Evolutionary conservation across 1,140 invertebrate species (phyloP), one percentile per base, ranked within the genome.

Genomic region (Apis dorsata): DNA sequence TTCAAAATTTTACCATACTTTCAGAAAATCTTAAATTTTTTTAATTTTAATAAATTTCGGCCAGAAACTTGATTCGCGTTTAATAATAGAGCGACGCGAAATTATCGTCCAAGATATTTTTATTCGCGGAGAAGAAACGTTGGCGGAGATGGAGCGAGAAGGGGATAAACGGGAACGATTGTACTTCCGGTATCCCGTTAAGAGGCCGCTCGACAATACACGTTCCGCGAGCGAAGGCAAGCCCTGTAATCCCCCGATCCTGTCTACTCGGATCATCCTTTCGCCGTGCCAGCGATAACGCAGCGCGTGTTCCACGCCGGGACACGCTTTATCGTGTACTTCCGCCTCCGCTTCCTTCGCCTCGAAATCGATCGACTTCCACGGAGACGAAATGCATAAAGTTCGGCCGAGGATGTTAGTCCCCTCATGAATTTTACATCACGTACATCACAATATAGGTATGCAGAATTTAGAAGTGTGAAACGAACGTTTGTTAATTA

Each of bases 241-340:
- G 75, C 81, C 68, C 68, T 85, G 84, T 86, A 80, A 86, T 86
- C 79, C 84, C 5, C 62, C 85, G 84, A 86, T 86, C 85, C 73
- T 86, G 84, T 86, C 85, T 78, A 62, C 68, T 73, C 34, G 84
- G 84, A 86, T 86, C 73, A 86, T 86, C 84, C 85, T 73, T 78
- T 83, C 59, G 60, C 85, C 28, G 62, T 15, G 75, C 79, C 74
- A 62, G 81, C 73, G 84, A 85, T 85, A 86, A 82, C 80, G 74
- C 73, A 24, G 28, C 73, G 84, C 62, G 51, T 80, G 84, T 11
- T 51, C 68, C 24, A 60, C 79, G 62, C 17, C 28, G 57, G 84
- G 72, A 86, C 78, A 85, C 78, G 85, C 84, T 85, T 62, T 71
- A 72, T 34, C 85, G 66, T 17, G 51, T 51, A 66, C 76, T 63